Evolutionary conservation across 2,113 vertebrate genomes (phyloP).

Genomic region (Zonotrichia leucophrys): DNA sequence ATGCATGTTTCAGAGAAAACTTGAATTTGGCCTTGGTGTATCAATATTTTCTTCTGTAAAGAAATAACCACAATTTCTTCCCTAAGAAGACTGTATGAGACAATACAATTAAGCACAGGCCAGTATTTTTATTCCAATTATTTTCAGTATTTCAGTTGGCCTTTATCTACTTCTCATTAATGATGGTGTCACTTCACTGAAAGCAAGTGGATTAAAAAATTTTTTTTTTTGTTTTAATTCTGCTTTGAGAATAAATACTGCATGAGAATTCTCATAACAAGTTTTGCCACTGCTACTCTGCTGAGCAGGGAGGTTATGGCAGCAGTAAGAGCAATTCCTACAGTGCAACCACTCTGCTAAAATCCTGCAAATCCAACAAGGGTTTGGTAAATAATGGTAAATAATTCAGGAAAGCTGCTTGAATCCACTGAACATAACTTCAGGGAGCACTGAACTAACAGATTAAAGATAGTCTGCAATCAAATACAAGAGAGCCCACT

Average conservation of each 20-base stretch:
- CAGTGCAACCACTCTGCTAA: neutral
- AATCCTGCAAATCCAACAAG: neutral
- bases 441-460: neutral
- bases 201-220: neutral
- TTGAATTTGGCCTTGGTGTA: neutral
- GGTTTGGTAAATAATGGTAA: neutral
- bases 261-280: neutral
- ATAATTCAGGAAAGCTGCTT: neutral
- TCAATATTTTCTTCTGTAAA: neutral
- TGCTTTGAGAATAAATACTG: neutral
- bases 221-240: neutral
- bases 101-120: neutral
- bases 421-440: neutral
- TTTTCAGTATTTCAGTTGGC: neutral
- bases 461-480: neutral
- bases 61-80: neutral
- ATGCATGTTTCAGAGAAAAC: neutral
- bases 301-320: neutral
- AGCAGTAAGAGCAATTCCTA: neutral
- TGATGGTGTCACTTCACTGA: neutral
- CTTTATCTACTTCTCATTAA: neutral
- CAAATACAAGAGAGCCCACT: neutral
- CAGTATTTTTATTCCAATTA: neutral
- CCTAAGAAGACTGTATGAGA: neutral
- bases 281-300: neutral